Conservation (phyloP, 1,140 invertebrate species). For the Phymastichus coffea region DNA sequence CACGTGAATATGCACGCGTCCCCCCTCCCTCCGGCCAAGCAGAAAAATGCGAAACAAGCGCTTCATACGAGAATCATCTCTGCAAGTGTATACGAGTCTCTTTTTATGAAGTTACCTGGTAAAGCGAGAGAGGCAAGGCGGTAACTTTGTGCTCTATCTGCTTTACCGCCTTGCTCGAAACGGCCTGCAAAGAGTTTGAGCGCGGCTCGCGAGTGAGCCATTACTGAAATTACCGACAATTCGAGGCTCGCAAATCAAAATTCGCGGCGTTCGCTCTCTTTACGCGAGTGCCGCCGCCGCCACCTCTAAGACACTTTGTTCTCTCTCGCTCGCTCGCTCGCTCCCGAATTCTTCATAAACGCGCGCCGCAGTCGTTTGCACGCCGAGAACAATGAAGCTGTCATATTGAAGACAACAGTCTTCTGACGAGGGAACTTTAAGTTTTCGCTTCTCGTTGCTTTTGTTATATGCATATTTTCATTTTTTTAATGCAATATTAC, state of each 20-base stretch:
- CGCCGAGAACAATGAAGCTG: slow-evolving; percentile 19
- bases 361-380: neutral
- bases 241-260: slow-evolving; percentile 56
- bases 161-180: slow-evolving; percentile 37
- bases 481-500: neutral
- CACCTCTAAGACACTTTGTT: neutral
- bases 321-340: neutral
- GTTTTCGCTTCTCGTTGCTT: too few species aligned
- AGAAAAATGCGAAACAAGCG: too few species aligned
- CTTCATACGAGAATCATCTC: too few species aligned
- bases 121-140: slow-evolving; percentile 42
- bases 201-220: slow-evolving; percentile 49
- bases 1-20: too few species aligned
- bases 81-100: too few species aligned
- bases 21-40: too few species aligned
- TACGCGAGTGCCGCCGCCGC: slow-evolving; percentile 20
- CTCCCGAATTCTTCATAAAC: slow-evolving; percentile 26
- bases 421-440: too few species aligned
- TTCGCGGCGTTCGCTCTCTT: slow-evolving; percentile 44
- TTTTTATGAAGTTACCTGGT: slow-evolving; percentile 53
- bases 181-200: too few species aligned
- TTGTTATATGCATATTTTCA: neutral
- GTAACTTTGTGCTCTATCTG: slow-evolving; percentile 41
- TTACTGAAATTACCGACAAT: slow-evolving; percentile 56
- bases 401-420: slow-evolving; percentile 20